Conservation (phyloP, 1,140 invertebrate genomes). For the Amphibalanus amphitrite region DNA sequence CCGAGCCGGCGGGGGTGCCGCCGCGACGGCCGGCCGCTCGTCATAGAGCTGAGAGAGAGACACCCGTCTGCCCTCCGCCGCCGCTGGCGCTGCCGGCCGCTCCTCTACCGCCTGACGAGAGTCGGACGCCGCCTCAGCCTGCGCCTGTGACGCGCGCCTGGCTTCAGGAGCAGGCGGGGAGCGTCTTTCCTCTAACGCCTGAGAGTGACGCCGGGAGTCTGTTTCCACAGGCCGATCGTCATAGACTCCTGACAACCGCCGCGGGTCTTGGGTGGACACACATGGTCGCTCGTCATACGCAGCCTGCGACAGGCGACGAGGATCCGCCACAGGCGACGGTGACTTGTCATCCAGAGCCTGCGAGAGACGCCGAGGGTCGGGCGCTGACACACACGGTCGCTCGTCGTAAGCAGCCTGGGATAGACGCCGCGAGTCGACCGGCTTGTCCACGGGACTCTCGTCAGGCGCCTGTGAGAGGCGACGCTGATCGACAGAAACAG, state of each 20-base stretch:
- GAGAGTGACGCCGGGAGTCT: background rate
- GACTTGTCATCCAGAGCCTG: background rate
- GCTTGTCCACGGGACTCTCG: too few relatives aligned
- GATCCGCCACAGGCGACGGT: background rate
- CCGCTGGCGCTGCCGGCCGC: background rate
- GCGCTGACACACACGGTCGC: background rate
- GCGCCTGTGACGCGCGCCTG: background rate
- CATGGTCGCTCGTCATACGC: background rate
- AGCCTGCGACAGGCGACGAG: background rate
- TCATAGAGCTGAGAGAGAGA: background rate
- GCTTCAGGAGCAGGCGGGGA: background rate
- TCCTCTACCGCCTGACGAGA: background rate
- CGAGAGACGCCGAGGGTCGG: background rate
- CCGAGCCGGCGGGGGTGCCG: too few relatives aligned
- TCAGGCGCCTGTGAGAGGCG: too few relatives aligned
- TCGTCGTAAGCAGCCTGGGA: background rate
- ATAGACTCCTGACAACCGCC: background rate
- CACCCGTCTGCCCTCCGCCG: background rate
- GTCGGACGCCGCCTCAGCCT: background rate
- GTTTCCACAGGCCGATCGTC: background rate
- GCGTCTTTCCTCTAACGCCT: background rate
- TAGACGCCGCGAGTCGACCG: too few relatives aligned
- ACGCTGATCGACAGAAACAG: background rate
- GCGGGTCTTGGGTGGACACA: background rate
- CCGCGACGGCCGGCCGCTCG: background rate